These are phyloP conservation scores for Lasioglossum marginatum DNA, from an alignment of 2,888 invertebrate genomes.

Conservation along the genomic window DNA sequence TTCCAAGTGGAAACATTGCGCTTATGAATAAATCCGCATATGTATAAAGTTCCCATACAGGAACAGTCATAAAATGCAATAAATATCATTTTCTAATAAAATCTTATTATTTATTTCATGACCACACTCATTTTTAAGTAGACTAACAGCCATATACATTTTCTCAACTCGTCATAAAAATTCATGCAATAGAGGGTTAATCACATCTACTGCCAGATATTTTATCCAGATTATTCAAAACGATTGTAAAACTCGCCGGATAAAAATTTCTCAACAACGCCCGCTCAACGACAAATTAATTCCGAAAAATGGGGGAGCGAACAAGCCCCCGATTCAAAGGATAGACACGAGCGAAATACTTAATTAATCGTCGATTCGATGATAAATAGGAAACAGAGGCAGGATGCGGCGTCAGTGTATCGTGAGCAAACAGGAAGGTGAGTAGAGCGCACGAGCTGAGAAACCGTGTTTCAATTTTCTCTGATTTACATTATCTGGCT, in stretches of 20 bases:
- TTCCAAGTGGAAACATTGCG: too few species aligned
- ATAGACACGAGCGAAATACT: constrained; percentile 74
- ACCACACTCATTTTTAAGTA: too few species aligned
- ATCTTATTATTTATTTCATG: too few species aligned
- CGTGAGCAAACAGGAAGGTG: constrained; percentile 40
- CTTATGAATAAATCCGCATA: too few species aligned
- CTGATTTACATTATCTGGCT: constrained; percentile 26
- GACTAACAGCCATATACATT: too few species aligned
- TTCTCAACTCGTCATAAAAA: too few species aligned
- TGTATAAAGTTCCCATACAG: too few species aligned
- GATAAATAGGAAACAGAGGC: constrained; percentile 71
- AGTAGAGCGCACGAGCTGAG: constrained; percentile 19
- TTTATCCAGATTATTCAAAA: neutral
- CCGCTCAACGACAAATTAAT: constrained; percentile 42
- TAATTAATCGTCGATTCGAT: constrained; percentile 65
- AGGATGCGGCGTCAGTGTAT: constrained; percentile 40
- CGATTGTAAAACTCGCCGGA: constrained; percentile 7
- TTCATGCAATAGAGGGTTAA: too few species aligned
- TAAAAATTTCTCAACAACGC: constrained; percentile 53
- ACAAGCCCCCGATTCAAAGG: constrained; percentile 40
- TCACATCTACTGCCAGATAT: neutral
- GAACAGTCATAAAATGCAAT: too few species aligned
- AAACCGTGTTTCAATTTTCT: constrained; percentile 31
- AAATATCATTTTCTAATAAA: too few species aligned
- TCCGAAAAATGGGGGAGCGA: constrained; percentile 50